phyloP scores from a whole-genome alignment of 2,888 invertebrate species.

The Cetonia aurata region DNA sequence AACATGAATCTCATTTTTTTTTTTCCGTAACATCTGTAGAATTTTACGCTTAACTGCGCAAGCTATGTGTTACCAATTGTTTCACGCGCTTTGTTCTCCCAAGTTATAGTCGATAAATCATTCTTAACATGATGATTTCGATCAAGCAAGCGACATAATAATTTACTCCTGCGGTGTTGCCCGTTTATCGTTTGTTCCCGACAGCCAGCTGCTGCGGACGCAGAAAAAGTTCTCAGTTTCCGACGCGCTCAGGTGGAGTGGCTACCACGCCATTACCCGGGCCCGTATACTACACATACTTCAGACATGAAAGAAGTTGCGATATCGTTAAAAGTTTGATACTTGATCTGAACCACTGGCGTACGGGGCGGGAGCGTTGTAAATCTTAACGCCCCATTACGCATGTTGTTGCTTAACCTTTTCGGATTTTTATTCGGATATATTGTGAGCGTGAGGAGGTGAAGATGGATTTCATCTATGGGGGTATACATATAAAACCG shows the following conservation, averaged over 20 bases:
- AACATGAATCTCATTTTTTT: no score
- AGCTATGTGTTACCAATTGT: no score
- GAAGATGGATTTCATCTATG: constrained; percentile 29
- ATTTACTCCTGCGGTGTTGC: constrained; percentile 28
- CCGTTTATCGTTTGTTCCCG: constrained; percentile 14
- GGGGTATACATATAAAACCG: constrained; percentile 14
- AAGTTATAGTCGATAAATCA: constrained; percentile 18
- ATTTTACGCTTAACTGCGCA: no score
- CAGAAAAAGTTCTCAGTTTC: constrained; percentile 24
- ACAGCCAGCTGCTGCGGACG: constrained; percentile 24
- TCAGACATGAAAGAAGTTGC: constrained; percentile 17
- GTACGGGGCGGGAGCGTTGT: constrained; percentile 19
- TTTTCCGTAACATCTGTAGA: no score
- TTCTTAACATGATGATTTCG: constrained; percentile 21
- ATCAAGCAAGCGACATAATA: constrained; percentile 9
- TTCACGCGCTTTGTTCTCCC: background rate
- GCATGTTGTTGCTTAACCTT: constrained; percentile 32
- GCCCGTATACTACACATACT: constrained; percentile 13
- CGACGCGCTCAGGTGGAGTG: constrained; percentile 12
- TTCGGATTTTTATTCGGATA: constrained; percentile 33
- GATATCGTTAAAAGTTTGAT: constrained; percentile 38
- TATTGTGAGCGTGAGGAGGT: constrained; percentile 6
- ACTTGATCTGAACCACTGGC: constrained; percentile 24
- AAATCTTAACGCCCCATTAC: constrained; percentile 45
- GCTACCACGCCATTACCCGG: background rate